A percentile compares a stretch with the other conserved stretches of the same genome.
Conservation (phyloP, 2,797 vertebrate genomes). For the Gadopsis bispinosus region DNA sequence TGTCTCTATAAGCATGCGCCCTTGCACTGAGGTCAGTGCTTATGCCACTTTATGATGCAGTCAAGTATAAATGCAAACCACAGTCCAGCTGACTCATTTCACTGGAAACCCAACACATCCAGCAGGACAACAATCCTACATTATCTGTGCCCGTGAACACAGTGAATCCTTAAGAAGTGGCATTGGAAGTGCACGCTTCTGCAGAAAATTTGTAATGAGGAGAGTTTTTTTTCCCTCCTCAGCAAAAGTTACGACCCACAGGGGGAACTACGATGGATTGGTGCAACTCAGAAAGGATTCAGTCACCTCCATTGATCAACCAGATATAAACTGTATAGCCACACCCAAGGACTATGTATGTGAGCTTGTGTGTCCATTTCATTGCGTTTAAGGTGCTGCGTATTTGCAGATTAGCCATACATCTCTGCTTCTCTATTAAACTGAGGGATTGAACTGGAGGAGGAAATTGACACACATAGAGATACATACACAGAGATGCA, state of each 20-base stretch:
- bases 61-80: conserved; percentile 67
- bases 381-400: background rate
- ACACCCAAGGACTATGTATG: conserved; percentile 1
- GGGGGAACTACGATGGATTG: conserved; percentile 31
- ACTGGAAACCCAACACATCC: conserved; percentile 45
- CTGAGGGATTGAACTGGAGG: conserved; percentile 24
- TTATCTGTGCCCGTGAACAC: conserved; percentile 32
- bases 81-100: conserved; percentile 63
- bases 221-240: conserved; percentile 14
- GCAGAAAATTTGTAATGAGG: conserved; percentile 20
- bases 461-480: conserved; percentile 46
- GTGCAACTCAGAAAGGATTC: conserved; percentile 33
- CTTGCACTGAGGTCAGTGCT: conserved; percentile 58
- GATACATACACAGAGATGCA: conserved; percentile 39
- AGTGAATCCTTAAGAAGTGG: conserved; percentile 22
- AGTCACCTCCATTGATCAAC: conserved; percentile 44
- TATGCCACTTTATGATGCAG: conserved; percentile 57
- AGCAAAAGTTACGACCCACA: conserved; percentile 18
- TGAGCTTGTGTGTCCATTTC: background rate
- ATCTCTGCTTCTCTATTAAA: conserved; percentile 25
- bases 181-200: conserved; percentile 8
- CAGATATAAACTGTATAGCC: conserved; percentile 9
- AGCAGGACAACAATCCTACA: conserved; percentile 37
- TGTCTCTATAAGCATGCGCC: conserved; percentile 28
- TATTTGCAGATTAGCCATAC: conserved; percentile 14